phyloP scores from a whole-genome alignment of 2,797 vertebrate species.

The Gymnothorax reevesii region DNA sequence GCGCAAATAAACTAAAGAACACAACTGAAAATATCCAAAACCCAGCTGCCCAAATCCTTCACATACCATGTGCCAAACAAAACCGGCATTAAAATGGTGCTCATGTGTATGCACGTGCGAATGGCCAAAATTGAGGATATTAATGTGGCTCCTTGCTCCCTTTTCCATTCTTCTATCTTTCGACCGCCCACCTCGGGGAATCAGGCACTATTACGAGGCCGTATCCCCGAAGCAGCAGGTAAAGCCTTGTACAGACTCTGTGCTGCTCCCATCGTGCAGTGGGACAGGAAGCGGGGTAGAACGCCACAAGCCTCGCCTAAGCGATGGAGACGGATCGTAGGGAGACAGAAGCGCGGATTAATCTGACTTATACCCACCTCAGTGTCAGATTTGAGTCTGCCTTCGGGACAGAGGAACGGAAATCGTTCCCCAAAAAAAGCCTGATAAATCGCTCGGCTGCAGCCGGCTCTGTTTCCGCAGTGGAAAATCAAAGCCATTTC shows the following conservation, averaged over 20 bases:
- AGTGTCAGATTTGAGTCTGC: neutral
- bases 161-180: neutral
- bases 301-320: neutral
- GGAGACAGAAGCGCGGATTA: neutral
- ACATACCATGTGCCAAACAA: no score
- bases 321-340: neutral
- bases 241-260: neutral
- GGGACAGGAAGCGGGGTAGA: neutral
- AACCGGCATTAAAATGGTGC: neutral
- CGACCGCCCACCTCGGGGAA: neutral
- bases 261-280: neutral
- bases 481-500: slow-evolving; percentile 14
- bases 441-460: neutral
- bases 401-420: neutral
- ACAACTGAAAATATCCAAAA: neutral
- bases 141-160: neutral
- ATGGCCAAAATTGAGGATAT: neutral
- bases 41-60: neutral
- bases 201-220: neutral
- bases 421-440: neutral
- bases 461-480: neutral
- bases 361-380: neutral
- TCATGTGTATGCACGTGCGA: neutral
- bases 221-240: neutral
- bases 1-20: neutral